Evolutionary conservation across 2,113 vertebrate species (phyloP).

Genomic region (Oreocharis arfaki): DNA sequence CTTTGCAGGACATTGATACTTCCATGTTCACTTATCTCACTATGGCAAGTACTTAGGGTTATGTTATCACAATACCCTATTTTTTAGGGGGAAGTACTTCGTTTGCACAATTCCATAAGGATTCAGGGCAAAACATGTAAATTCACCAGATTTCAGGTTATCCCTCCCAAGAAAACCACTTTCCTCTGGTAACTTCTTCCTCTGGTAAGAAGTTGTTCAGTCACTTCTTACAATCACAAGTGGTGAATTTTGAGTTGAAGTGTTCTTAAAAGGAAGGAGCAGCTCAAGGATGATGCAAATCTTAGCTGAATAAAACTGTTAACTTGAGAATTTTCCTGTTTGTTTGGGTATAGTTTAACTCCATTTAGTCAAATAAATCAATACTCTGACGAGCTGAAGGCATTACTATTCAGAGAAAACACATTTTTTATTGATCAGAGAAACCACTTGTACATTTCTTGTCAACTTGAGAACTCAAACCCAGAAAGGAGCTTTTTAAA

Average conservation of each 20-base stretch:
- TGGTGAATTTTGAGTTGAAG: neutral
- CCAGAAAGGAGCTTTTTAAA: neutral
- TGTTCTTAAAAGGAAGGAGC: neutral
- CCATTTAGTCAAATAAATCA: neutral
- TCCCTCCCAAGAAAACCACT: neutral
- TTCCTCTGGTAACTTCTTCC: neutral
- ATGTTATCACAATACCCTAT: neutral
- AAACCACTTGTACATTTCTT: slow-evolving; percentile 2
- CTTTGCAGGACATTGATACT: neutral
- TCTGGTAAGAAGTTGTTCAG: no score
- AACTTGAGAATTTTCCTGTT: neutral
- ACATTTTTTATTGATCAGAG: neutral
- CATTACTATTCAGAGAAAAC: neutral
- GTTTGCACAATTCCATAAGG: neutral
- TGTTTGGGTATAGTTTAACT: neutral
- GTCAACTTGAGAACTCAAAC: neutral
- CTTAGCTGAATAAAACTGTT: neutral
- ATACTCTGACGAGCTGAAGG: neutral
- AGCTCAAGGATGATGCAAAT: neutral
- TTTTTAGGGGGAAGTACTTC: neutral
- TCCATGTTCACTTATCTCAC: neutral
- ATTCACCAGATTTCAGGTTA: neutral
- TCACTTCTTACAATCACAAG: neutral
- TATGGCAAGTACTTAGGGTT: neutral
- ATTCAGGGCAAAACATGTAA: neutral